These are phyloP conservation scores for Potamarius usumacintae DNA, from an alignment of 2,113 vertebrate species.

Conservation along the genomic window DNA sequence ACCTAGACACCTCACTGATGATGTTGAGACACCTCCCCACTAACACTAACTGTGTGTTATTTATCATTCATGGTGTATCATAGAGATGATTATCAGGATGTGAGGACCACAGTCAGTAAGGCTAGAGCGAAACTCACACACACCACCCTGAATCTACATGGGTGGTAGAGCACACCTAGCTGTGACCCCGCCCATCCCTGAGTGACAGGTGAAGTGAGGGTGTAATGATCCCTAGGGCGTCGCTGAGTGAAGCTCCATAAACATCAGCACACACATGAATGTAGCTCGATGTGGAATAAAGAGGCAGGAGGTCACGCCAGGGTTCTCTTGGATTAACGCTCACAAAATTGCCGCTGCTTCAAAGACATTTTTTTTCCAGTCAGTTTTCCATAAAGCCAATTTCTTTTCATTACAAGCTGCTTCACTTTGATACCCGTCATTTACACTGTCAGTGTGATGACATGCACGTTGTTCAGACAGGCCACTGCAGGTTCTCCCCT, in stretches of 20 bases:
- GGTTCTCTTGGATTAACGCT: slow-evolving; percentile 21
- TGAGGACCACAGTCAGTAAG: too few relatives aligned
- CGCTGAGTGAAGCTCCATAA: slow-evolving; percentile 19
- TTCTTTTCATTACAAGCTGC: slow-evolving; percentile 32
- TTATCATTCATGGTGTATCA: neutral
- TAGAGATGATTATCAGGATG: neutral
- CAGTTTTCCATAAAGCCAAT: slow-evolving; percentile 25
- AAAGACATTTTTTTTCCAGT: neutral
- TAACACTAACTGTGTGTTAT: neutral
- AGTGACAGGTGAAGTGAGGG: slow-evolving; percentile 32
- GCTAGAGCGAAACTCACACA: neutral
- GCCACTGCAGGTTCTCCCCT: slow-evolving; percentile 15
- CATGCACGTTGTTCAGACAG: slow-evolving; percentile 17
- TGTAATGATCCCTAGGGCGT: slow-evolving; percentile 20
- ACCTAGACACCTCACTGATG: neutral
- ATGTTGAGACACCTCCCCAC: neutral
- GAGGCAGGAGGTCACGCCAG: neutral
- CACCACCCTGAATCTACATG: slow-evolving; percentile 6
- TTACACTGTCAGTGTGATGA: slow-evolving; percentile 22
- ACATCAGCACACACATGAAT: slow-evolving; percentile 28
- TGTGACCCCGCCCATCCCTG: neutral
- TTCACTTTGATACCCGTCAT: slow-evolving; percentile 24
- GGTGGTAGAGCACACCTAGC: slow-evolving; percentile 21
- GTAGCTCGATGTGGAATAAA: slow-evolving; percentile 21
- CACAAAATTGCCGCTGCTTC: slow-evolving; percentile 12